A percentile compares a stretch with the other conserved stretches of the same genome.
Evolutionary conservation across 2,113 vertebrate species (phyloP).

Genomic region (Pygoscelis antarcticus): DNA sequence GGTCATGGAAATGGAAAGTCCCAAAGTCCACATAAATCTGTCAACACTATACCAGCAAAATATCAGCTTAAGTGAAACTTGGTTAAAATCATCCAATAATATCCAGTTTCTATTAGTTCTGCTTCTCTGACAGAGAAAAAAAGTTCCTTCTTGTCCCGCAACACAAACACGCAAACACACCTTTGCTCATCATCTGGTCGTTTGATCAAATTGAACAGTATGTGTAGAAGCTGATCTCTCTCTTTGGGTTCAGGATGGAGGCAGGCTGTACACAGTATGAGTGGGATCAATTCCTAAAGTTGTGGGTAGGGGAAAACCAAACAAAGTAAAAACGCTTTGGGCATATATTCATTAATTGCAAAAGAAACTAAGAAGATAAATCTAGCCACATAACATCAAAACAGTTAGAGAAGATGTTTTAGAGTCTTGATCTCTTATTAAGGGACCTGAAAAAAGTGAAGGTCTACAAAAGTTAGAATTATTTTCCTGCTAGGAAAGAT

Average conservation of each 20-base stretch:
- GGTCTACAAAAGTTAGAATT: background rate
- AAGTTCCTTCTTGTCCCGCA: background rate
- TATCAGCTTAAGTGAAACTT: background rate
- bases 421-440: background rate
- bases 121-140: background rate
- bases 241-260: conserved; percentile 98
- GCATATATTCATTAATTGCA: background rate
- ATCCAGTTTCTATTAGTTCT: background rate
- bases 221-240: conserved; percentile 97
- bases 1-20: background rate
- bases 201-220: conserved; percentile 98
- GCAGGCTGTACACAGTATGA: conserved; percentile 95
- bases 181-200: conserved; percentile 98
- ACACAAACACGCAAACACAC: conserved; percentile 65
- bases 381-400: background rate
- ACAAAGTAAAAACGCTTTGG: conserved; percentile 52
- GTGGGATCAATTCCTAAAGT: conserved; percentile 91
- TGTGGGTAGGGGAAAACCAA: conserved; percentile 48
- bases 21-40: background rate
- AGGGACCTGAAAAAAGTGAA: background rate
- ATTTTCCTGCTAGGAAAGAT: conserved; percentile 5
- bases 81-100: background rate
- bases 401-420: background rate
- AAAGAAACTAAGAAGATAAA: conserved; percentile 14
- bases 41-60: background rate